Percentiles rank a stretch among this genome's conserved stretches.
Conservation (phyloP, 2,113 vertebrate species). For the Pseudopodoces humilis region DNA sequence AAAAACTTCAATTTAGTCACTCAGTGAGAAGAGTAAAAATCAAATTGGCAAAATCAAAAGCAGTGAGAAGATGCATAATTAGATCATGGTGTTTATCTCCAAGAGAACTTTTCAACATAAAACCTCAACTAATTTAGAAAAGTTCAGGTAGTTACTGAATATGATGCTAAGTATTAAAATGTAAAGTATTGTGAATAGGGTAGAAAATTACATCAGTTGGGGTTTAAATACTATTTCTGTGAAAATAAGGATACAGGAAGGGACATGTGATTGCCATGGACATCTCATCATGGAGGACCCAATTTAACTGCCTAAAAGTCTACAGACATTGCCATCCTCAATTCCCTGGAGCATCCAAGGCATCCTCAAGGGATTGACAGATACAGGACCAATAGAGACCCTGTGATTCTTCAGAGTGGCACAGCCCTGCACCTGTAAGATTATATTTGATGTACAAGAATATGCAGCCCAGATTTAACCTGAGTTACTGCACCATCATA, state of each 20-base stretch:
- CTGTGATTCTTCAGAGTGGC: neutral
- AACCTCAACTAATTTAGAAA: neutral
- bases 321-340: neutral
- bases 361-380: neutral
- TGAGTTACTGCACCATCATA: neutral
- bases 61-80: neutral
- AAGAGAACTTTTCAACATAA: neutral
- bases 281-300: rapidly evolving
- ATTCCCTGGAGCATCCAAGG: neutral
- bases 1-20: neutral
- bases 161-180: neutral
- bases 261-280: neutral
- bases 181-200: neutral
- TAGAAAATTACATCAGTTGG: neutral
- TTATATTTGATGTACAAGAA: neutral
- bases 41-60: neutral
- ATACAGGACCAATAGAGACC: neutral
- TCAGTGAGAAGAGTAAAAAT: neutral
- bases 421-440: neutral
- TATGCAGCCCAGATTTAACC: rapidly evolving
- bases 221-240: neutral
- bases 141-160: neutral
- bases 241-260: neutral
- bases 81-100: neutral
- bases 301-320: neutral